These are phyloP conservation scores for Camponotus pennsylvanicus DNA, from an alignment of 1,140 invertebrate genomes.

Conservation along the genomic window DNA sequence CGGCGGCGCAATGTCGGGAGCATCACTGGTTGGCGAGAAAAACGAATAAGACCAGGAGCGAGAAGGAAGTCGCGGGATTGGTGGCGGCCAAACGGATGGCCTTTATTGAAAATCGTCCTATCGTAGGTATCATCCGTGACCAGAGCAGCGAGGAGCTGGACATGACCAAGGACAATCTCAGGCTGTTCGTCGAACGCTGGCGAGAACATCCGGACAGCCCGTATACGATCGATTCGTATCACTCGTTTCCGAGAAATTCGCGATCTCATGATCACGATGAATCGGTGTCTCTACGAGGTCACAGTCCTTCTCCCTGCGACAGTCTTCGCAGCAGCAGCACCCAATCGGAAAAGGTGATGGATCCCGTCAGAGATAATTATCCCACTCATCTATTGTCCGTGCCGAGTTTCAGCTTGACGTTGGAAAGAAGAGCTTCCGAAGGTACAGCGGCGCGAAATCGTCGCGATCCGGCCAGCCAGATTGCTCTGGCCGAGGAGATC, in stretches of 20 bases:
- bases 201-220: slow-evolving; percentile 94
- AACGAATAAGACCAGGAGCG: slow-evolving; percentile 66
- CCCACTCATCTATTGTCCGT: slow-evolving; percentile 63
- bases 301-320: slow-evolving; percentile 92
- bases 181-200: slow-evolving; percentile 95
- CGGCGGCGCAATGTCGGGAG: slow-evolving; percentile 91
- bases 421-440: slow-evolving; percentile 92
- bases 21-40: slow-evolving; percentile 90
- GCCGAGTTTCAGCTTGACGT: slow-evolving; percentile 77
- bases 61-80: slow-evolving; percentile 42
- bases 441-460: slow-evolving; percentile 84
- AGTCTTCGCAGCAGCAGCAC: slow-evolving; percentile 88
- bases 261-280: slow-evolving; percentile 62
- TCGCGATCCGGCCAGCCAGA: slow-evolving; percentile 82
- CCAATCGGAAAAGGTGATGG: slow-evolving; percentile 77
- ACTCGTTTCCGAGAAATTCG: slow-evolving; percentile 12
- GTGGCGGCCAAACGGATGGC: slow-evolving; percentile 11
- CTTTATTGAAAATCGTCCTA: not conserved
- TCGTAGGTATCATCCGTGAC: slow-evolving; percentile 60
- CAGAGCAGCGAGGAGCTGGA: slow-evolving; percentile 88
- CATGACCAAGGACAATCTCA: slow-evolving; percentile 94
- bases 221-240: slow-evolving; percentile 90
- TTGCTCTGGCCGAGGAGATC: slow-evolving; percentile 90
- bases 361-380: slow-evolving; percentile 46
- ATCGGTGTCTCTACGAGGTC: slow-evolving; percentile 86